Percentiles rank a stretch among this genome's conserved stretches.
Evolutionary conservation across 1,140 invertebrate species (phyloP).

Genomic region (Patella vulgata): DNA sequence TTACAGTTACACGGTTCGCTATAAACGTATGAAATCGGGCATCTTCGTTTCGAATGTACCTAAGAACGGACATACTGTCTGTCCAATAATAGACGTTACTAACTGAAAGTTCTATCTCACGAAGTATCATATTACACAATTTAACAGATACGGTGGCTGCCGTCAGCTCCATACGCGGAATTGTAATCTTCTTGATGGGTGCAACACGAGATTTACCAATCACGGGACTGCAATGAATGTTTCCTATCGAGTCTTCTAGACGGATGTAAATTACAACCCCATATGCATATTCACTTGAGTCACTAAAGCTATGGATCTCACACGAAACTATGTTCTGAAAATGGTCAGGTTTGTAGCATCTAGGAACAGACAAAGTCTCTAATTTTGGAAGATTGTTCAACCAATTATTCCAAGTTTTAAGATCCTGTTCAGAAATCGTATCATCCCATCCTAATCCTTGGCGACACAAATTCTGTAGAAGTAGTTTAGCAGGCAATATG

Average conservation of each 20-base stretch:
- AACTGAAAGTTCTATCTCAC: slow-evolving; percentile 15
- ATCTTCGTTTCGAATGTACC: slow-evolving; percentile 16
- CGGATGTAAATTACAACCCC: slow-evolving; percentile 41
- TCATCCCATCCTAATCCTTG: slow-evolving; percentile 31
- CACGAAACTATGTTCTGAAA: not conserved
- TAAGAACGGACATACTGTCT: slow-evolving; percentile 21
- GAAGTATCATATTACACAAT: slow-evolving; percentile 13
- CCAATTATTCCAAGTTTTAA: slow-evolving; percentile 19
- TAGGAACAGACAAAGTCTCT: slow-evolving; percentile 11
- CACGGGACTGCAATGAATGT: slow-evolving; percentile 24
- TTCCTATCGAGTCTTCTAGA: slow-evolving; percentile 11
- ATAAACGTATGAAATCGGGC: slow-evolving; percentile 28
- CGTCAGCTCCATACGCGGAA: slow-evolving; percentile 28
- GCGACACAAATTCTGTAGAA: slow-evolving; percentile 26
- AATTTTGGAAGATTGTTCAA: slow-evolving; percentile 5
- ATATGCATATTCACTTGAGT: slow-evolving; percentile 20
- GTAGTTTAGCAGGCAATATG: slow-evolving; percentile 22
- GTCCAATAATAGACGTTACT: slow-evolving; percentile 15
- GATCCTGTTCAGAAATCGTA: slow-evolving; percentile 5
- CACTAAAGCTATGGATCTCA: slow-evolving; percentile 27
- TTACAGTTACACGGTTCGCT: slow-evolving; percentile 21
- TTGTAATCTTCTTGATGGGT: slow-evolving; percentile 23
- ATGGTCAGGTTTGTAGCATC: slow-evolving; percentile 18
- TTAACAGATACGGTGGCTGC: slow-evolving; percentile 27
- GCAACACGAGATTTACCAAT: slow-evolving; percentile 29